Conservation (phyloP, 2,797 vertebrate species). For the Thamnophis elegans region DNA sequence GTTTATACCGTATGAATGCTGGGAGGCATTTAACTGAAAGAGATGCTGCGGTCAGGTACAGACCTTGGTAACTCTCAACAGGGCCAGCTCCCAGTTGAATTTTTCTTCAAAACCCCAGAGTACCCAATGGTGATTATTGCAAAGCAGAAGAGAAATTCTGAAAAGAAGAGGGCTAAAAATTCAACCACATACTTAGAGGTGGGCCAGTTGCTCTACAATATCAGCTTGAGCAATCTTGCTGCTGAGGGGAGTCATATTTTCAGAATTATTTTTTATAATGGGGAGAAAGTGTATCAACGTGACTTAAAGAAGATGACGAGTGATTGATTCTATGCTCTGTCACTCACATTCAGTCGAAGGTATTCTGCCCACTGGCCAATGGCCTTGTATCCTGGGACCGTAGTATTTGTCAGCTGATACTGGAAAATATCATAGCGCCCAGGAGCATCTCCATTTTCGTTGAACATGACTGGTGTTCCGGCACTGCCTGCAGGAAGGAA, state of each 20-base stretch:
- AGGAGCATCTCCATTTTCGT: constrained; percentile 69
- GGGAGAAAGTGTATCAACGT: not conserved
- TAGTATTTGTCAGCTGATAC: constrained; percentile 85
- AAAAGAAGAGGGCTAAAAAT: not conserved
- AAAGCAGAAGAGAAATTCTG: not conserved
- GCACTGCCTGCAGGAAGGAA: constrained; percentile 78
- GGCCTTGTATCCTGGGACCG: constrained; percentile 77
- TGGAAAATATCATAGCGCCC: constrained; percentile 95
- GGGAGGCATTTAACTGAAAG: not conserved
- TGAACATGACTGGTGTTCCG: constrained; percentile 82
- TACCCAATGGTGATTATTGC: not conserved
- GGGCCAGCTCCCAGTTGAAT: not conserved
- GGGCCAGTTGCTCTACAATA: not conserved
- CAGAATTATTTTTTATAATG: not conserved
- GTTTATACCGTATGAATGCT: not conserved
- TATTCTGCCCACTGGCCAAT: constrained; percentile 93
- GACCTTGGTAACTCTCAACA: not conserved
- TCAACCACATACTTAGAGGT: not conserved
- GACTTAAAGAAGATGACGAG: not conserved
- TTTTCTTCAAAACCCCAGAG: not conserved
- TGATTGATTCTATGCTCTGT: not conserved
- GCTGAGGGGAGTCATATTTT: not conserved
- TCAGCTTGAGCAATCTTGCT: not conserved
- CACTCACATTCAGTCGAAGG: constrained; percentile 80
- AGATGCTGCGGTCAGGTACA: not conserved